phyloP scores from a whole-genome alignment of 2,797 vertebrate genomes.

The Pangasius krempfi region DNA sequence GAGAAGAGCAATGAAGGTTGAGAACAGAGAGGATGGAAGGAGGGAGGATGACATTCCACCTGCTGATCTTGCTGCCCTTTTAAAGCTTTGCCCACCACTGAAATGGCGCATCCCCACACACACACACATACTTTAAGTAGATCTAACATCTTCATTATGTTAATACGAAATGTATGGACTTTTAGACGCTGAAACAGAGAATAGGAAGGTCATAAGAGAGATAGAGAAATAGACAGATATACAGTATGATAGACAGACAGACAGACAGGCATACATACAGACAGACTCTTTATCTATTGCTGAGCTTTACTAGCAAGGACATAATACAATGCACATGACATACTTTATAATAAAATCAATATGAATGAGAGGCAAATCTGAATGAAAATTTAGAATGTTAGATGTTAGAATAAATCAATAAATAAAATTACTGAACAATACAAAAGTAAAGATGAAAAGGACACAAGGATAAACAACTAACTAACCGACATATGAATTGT shows the following conservation, averaged over 20 bases:
- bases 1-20: not conserved
- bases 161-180: not conserved
- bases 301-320: not conserved
- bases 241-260: not conserved
- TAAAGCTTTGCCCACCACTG: not conserved
- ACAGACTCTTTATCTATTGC: not conserved
- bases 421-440: not conserved
- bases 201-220: not conserved
- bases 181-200: not conserved
- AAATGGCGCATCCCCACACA: not conserved
- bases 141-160: not conserved
- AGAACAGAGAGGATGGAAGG: not conserved
- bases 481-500: not conserved
- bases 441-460: not conserved
- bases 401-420: no score
- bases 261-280: not conserved
- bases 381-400: no score
- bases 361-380: not conserved
- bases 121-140: conserved; percentile 19
- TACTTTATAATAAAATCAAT: not conserved
- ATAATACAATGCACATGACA: not conserved
- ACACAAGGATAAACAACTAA: not conserved
- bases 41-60: conserved; percentile 17
- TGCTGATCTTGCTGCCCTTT: conserved; percentile 13
- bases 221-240: not conserved